Base-by-base conservation (phyloP, 1,140 invertebrate species). In the Propsilocerus akamusi region DNA sequence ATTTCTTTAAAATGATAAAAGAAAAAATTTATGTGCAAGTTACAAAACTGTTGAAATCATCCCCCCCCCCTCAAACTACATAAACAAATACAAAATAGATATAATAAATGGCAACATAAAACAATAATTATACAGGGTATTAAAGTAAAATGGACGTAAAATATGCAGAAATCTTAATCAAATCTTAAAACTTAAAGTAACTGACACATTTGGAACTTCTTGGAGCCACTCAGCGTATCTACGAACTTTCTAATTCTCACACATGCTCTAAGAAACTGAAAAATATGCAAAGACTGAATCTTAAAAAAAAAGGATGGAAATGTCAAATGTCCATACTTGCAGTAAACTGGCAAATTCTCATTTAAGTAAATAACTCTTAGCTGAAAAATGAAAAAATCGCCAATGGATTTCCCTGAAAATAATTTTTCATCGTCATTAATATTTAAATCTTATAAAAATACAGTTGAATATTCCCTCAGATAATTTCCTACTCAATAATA, bases 121-220 rank as follows among this genome's bases (percentile, higher is more conserved):
- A 41, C 34, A 41, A 41, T 41, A 41, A 41, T 41, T 20, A 41
- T 41, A 41, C 34, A 41, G 34, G 34, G 34, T 41, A 41, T 5
- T 17, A 17, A 41, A 37, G 7, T 14, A 41, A 41, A 14, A 20
- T n/a, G 22, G 34, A 17, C 17, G 34, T 17, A 41, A 41, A 37
- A 37, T 17, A 17, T n/a, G 4, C 14, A 37, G 7, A 34, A 37
- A 37, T 12, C 14, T 30, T 30, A 3, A n/a, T n/a, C 28, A 30
- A n/a, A n/a, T n/a, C 28, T 12, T 30, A 30, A 30, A 30, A 30
- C 11, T 10, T 12, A n/a, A 30, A 30, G 28, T 12, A 30, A 30
- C 11, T 12, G 14, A 30, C 10, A 4, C 14, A 12, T 30, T 30
- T 10, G 14, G 28, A 10, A 12, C 10, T 30, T 30, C 10, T n/a